Base-by-base conservation (phyloP, 2,113 vertebrate species). In the Chamaea fasciata region DNA sequence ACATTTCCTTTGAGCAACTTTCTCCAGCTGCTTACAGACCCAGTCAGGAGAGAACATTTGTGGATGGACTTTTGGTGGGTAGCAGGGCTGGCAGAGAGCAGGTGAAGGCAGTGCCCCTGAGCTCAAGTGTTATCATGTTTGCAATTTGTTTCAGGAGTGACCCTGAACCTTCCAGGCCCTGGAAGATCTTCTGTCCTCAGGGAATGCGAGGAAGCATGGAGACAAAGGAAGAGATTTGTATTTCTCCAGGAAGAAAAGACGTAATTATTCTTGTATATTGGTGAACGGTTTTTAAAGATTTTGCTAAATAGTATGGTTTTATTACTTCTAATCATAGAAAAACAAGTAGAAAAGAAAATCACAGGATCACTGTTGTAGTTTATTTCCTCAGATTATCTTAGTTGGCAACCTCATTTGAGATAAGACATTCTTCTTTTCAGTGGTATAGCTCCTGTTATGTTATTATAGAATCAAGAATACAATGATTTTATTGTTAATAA, bases 321-420 rank as follows among this genome's bases (percentile, higher is more conserved):
- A 37, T 79, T 85, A 46, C 28, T 30, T 20, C 10, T 73, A 79
- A 44, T n/a, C 39, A 24, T 52, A 39, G 60, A 91, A 94, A 80
- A 95, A 70, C 13, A 75, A 63, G 35, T 27, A 47, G 41, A 65
- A 88, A 88, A 85, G 33, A 76, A 83, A 90, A 77, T 28, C 7
- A 23, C 69, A 62, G 19, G 63, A 42, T 65, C 42, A 86, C 20
- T 59, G n/a, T 42, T 90, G 31, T 70, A 70, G 31, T 9, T 9
- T 23, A 69, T 89, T 95, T 95, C 50, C 22, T 87, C 44, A 77
- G 59, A 37, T 86, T 57, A 85, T 87, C 15, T 85, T 79, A 52
- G n/a, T 24, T 74, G 70, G 59, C 83, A 95, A 91, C 67, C 24
- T 91, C 15, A 28, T 77, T 83, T 91, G 78, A 85, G 63, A 73